Conservation (phyloP, 1,140 invertebrate genomes). For the Dreissena polymorpha region DNA sequence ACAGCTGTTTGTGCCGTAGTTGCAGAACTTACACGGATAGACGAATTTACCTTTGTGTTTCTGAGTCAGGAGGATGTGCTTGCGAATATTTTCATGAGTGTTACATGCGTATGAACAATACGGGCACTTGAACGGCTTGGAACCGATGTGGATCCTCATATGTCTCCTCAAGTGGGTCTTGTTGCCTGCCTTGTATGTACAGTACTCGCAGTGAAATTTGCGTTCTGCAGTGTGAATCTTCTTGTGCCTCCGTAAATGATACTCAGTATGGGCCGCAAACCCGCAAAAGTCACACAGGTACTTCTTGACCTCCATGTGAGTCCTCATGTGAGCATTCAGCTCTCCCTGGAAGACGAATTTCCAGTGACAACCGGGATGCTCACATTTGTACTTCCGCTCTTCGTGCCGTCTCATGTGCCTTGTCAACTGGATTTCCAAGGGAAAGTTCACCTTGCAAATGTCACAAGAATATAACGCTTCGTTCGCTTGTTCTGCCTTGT, state of each 20-base stretch:
- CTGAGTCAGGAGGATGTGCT: slow-evolving; percentile 90
- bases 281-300: slow-evolving; percentile 85
- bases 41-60: slow-evolving; percentile 88
- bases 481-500: slow-evolving; percentile 66
- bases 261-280: slow-evolving; percentile 88
- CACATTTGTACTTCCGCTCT: slow-evolving; percentile 83
- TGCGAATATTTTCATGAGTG: slow-evolving; percentile 91
- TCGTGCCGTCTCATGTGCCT: slow-evolving; percentile 84
- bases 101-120: slow-evolving; percentile 90
- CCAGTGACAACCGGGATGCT: slow-evolving; percentile 77
- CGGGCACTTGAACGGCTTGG: slow-evolving; percentile 89
- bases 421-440: slow-evolving; percentile 81
- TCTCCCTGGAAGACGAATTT: slow-evolving; percentile 79
- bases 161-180: slow-evolving; percentile 78
- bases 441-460: slow-evolving; percentile 83
- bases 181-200: slow-evolving; percentile 79
- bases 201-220: slow-evolving; percentile 90
- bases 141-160: slow-evolving; percentile 92
- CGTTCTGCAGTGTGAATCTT: slow-evolving; percentile 78
- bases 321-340: slow-evolving; percentile 71
- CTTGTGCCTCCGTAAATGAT: slow-evolving; percentile 84
- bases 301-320: slow-evolving; percentile 78
- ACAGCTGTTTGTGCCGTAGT: slow-evolving; percentile 84
- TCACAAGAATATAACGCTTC: slow-evolving; percentile 80
- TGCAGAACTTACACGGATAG: slow-evolving; percentile 87